Conservation (phyloP, 2,888 invertebrate species). For the Myathropa florea region DNA sequence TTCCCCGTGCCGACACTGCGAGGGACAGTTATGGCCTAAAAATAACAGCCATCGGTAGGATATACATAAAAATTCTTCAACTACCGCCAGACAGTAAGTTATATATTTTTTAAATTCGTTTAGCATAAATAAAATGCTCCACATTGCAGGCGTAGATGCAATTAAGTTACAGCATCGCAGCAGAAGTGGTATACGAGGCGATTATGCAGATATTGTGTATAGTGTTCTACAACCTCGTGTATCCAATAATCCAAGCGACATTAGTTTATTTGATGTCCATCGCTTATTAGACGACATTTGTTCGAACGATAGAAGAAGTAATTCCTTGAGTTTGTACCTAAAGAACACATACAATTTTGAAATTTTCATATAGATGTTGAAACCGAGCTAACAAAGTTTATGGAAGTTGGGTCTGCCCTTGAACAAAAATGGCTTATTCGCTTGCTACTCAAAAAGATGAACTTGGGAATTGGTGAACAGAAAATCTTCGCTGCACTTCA, state of each 20-base stretch:
- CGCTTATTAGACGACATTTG: conserved; percentile 88
- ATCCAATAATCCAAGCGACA: conserved; percentile 78
- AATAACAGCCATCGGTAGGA: conserved; percentile 86
- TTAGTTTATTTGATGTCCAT: conserved; percentile 88
- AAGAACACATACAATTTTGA: background rate
- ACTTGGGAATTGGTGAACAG: conserved; percentile 87
- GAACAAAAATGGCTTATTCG: conserved; percentile 96
- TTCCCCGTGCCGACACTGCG: conserved; percentile 90
- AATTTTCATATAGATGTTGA: conserved; percentile 81
- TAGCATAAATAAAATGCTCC: background rate
- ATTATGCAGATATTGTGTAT: conserved; percentile 91
- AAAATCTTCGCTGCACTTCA: conserved; percentile 88
- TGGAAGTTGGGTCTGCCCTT: conserved; percentile 85
- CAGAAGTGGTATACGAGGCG: conserved; percentile 82
- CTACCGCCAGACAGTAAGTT: conserved; percentile 85
- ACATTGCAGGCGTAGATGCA: conserved; percentile 80
- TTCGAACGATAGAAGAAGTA: conserved; percentile 84
- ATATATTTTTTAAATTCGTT: background rate
- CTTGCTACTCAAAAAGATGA: conserved; percentile 92
- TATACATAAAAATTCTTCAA: conserved; percentile 88
- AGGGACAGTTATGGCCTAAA: conserved; percentile 92
- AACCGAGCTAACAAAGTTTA: conserved; percentile 85
- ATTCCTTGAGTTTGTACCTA: conserved; percentile 52
- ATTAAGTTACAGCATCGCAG: conserved; percentile 74
- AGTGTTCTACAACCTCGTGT: conserved; percentile 85